A percentile compares a stretch with the other conserved stretches of the same genome.
Evolutionary conservation across 2,797 vertebrate species (phyloP).

Genomic region (Brachymystax lenok): DNA sequence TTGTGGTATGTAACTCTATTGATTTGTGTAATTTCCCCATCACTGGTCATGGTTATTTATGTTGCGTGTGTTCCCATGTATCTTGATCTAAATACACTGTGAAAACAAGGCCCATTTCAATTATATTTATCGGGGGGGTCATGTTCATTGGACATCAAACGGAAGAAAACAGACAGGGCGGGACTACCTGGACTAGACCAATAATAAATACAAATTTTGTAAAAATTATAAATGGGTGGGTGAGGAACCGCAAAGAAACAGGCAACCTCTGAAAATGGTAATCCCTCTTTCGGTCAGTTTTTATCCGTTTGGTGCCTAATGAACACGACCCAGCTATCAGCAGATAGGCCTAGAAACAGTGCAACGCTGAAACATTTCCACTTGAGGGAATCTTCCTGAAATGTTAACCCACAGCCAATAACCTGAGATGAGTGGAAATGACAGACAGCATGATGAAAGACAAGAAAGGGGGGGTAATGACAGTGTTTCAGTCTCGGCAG

Average conservation of each 20-base stretch:
- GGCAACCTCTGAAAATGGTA: no score
- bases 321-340: background rate
- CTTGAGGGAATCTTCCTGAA: background rate
- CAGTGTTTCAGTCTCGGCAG: constrained; percentile 33
- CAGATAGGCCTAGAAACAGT: constrained; percentile 17
- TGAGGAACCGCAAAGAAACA: no score
- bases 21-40: no score
- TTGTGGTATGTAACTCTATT: no score
- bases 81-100: background rate
- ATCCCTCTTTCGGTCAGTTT: background rate
- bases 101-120: background rate
- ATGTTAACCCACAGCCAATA: background rate
- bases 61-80: constrained; percentile 9
- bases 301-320: constrained; percentile 23
- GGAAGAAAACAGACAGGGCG: no score
- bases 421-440: constrained; percentile 35
- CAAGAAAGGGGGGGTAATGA: constrained; percentile 43
- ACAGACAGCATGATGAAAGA: background rate
- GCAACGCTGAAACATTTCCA: background rate
- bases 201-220: no score
- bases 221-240: no score
- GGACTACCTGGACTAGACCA: no score
- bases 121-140: constrained; percentile 12
- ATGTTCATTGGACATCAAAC: no score
- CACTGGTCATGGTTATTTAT: constrained; percentile 34